Percentiles rank a stretch among this genome's conserved stretches.
Conservation (phyloP, 2,888 invertebrate species). For the Melanargia galathea region DNA sequence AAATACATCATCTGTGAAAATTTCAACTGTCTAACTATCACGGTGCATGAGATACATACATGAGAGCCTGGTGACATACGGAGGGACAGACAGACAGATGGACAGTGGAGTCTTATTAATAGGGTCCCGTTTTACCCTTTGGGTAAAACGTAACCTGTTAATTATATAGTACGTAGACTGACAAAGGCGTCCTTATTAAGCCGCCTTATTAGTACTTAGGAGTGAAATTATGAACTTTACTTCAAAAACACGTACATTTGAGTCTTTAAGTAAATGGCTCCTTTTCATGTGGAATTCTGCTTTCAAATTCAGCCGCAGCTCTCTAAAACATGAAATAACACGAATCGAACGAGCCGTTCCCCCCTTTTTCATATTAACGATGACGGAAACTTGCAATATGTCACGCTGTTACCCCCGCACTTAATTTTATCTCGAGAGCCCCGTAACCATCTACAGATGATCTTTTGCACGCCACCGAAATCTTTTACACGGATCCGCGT, state of each 20-base stretch:
- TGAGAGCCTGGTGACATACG: too few species aligned
- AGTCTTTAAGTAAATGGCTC: slow-evolving; percentile 8
- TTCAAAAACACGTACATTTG: neutral
- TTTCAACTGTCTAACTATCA: too few species aligned
- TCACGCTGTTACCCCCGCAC: slow-evolving; percentile 34
- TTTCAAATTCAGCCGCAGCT: slow-evolving; percentile 8
- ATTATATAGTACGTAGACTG: neutral
- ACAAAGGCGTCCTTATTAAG: neutral
- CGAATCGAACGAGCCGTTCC: slow-evolving; percentile 22
- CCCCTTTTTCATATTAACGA: slow-evolving; percentile 31
- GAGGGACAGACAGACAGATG: too few species aligned
- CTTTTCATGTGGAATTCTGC: slow-evolving; percentile 21
- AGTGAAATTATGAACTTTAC: neutral
- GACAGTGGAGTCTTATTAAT: too few species aligned
- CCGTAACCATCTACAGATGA: slow-evolving; percentile 30
- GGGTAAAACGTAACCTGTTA: too few species aligned
- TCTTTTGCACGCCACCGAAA: slow-evolving; percentile 14
- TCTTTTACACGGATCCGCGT: slow-evolving; percentile 11
- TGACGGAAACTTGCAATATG: slow-evolving; percentile 35
- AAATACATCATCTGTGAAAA: too few species aligned
- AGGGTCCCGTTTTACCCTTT: too few species aligned
- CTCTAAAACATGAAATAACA: slow-evolving; percentile 27
- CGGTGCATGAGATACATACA: too few species aligned
- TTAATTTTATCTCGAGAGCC: slow-evolving; percentile 34
- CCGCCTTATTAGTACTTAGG: neutral